phyloP scores from a whole-genome alignment of 2,888 invertebrate genomes.

The Agriopis marginaria region DNA sequence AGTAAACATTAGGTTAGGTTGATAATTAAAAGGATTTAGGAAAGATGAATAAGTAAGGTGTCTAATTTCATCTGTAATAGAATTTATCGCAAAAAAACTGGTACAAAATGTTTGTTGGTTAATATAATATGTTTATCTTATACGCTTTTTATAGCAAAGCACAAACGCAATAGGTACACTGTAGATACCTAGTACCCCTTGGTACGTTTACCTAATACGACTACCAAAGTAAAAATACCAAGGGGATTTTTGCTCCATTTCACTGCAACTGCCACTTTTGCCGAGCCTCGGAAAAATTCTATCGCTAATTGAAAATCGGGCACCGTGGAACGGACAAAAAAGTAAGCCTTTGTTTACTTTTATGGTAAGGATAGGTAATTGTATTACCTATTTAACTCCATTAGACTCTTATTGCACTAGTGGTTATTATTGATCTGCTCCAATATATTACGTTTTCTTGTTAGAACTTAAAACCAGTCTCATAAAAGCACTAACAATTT shows the following conservation, averaged over 20 bases:
- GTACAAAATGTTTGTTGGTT: background rate
- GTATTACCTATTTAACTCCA: no score
- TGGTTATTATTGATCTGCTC: no score
- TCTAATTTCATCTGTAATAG: no score
- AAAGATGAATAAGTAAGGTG: no score
- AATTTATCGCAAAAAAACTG: no score
- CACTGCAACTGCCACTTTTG: slow-evolving; percentile 55
- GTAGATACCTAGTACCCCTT: background rate
- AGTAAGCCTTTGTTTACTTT: slow-evolving; percentile 8
- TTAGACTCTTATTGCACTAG: no score
- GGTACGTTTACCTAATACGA: background rate
- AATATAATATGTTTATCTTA: background rate
- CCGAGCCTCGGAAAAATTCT: slow-evolving; percentile 67
- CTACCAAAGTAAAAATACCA: background rate
- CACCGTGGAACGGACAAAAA: slow-evolving; percentile 45
- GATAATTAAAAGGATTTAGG: no score
- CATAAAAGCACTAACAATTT: no score
- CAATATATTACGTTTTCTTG: no score
- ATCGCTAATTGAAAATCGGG: slow-evolving; percentile 75
- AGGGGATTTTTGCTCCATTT: slow-evolving; percentile 59
- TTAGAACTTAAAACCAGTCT: no score
- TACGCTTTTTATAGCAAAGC: no score
- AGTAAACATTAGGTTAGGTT: no score
- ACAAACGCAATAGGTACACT: background rate
- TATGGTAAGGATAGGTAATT: background rate